phyloP scores from a whole-genome alignment of 2,888 invertebrate genomes.

The Euspilapteryx auroguttella region DNA sequence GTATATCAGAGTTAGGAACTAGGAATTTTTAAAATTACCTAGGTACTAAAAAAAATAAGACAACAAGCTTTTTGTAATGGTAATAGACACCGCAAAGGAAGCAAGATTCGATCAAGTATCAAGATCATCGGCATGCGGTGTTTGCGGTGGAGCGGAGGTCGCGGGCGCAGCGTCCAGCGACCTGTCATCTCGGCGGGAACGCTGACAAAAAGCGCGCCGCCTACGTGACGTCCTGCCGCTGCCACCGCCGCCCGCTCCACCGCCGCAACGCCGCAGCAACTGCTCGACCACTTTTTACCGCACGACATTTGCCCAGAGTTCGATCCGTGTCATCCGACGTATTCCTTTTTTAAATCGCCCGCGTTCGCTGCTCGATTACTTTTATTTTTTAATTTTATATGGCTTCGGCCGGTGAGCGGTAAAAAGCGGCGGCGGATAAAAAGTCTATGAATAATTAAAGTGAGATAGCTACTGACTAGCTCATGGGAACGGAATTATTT shows the following conservation, averaged over 20 bases:
- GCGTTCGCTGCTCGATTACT: conserved; percentile 36
- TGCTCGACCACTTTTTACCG: conserved; percentile 56
- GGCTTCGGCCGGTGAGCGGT: conserved; percentile 44
- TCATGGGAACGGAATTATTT: conserved; percentile 57
- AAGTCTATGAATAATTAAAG: conserved; percentile 61
- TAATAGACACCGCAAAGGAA: too few species aligned
- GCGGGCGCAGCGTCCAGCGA: conserved; percentile 49
- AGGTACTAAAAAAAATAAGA: too few species aligned
- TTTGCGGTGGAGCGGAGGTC: too few species aligned
- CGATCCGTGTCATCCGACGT: conserved; percentile 61
- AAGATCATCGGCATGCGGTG: too few species aligned
- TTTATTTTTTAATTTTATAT: conserved; percentile 54
- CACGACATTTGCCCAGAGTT: conserved; percentile 63
- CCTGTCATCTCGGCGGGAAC: conserved; percentile 61
- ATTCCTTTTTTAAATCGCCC: conserved; percentile 59
- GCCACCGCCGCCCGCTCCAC: conserved; percentile 10
- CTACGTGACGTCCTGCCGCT: conserved; percentile 55
- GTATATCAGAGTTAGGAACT: too few species aligned
- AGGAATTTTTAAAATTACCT: too few species aligned
- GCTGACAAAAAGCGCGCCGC: conserved; percentile 59
- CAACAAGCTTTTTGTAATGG: too few species aligned
- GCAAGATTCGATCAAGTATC: conserved; percentile 35
- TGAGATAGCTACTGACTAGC: conserved; percentile 57
- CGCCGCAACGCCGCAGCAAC: conserved; percentile 16
- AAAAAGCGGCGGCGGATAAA: conserved; percentile 53